These are phyloP conservation scores for Cheumatopsyche charites DNA, from an alignment of 1,140 invertebrate species.

Conservation along the genomic window DNA sequence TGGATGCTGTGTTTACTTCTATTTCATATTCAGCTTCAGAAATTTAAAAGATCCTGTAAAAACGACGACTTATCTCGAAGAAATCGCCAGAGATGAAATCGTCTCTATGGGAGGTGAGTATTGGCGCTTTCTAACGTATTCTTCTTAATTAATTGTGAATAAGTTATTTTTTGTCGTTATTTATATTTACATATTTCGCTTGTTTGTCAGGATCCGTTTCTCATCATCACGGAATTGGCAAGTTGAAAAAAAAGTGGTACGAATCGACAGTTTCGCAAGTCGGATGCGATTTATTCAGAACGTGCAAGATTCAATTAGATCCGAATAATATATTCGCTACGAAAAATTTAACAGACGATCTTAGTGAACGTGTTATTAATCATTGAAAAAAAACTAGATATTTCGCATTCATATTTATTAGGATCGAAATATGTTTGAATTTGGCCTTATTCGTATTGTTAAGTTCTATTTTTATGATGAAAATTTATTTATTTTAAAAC, in stretches of 20 bases:
- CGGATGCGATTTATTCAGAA: slow-evolving; percentile 64
- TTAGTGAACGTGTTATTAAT: no score
- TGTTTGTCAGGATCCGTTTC: slow-evolving; percentile 75
- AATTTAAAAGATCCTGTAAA: slow-evolving; percentile 72
- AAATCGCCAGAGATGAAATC: slow-evolving; percentile 88
- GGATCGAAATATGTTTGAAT: no score
- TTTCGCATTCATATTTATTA: no score
- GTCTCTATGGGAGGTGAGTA: slow-evolving; percentile 76
- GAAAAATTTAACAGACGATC: slow-evolving; percentile 57
- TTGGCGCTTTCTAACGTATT: background rate
- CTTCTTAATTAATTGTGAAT: background rate
- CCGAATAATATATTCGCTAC: slow-evolving; percentile 74
- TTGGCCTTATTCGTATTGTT: no score
- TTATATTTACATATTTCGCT: no score
- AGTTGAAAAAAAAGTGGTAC: slow-evolving; percentile 69
- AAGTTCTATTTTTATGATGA: no score
- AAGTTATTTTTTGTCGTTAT: no score
- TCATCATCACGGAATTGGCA: slow-evolving; percentile 78
- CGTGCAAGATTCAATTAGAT: slow-evolving; percentile 71
- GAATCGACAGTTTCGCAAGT: slow-evolving; percentile 59
- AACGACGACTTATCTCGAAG: slow-evolving; percentile 82
- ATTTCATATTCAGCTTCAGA: slow-evolving; percentile 87
- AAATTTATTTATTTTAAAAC: no score
- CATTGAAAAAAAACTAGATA: no score
- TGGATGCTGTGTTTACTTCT: slow-evolving; percentile 98